Evolutionary conservation across 1,140 invertebrate species (phyloP).

Genomic region (Trigoniulus corallinus): DNA sequence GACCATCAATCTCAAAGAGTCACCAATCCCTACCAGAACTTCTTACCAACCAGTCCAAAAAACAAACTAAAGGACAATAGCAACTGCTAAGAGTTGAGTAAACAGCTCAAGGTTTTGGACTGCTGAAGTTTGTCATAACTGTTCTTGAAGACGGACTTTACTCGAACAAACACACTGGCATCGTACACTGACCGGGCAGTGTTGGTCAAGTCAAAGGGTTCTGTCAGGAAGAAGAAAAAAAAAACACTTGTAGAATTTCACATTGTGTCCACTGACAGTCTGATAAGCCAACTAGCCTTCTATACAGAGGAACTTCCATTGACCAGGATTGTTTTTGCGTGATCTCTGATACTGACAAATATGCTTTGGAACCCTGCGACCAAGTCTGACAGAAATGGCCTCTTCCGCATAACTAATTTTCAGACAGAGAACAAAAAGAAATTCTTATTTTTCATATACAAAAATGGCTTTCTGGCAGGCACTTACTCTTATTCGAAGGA

Average conservation of each 20-base stretch:
- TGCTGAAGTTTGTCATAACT: conserved; percentile 36
- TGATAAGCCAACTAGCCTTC: no score
- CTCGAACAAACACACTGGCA: conserved; percentile 56
- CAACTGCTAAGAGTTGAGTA: no score
- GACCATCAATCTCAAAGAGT: no score
- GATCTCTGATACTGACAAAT: conserved; percentile 37
- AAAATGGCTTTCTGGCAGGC: no score
- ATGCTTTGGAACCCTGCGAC: conserved; percentile 47
- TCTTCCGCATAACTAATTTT: conserved; percentile 19
- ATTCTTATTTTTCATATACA: no score
- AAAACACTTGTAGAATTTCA: no score
- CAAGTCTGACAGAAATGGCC: conserved; percentile 74
- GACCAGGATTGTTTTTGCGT: conserved; percentile 55
- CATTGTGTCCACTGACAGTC: no score
- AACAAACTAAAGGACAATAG: no score
- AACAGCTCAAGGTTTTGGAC: conserved; percentile 28
- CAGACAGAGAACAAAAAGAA: not conserved
- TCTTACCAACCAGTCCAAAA: no score
- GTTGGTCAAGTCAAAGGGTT: conserved; percentile 87
- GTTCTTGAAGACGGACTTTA: conserved; percentile 50
- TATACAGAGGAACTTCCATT: conserved; percentile 87
- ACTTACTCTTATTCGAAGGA: no score
- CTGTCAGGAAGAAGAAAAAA: no score
- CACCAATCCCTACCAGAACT: no score
- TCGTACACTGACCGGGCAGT: conserved; percentile 91